Base-by-base conservation (phyloP, 2,113 vertebrate genomes). In the Hiodon alosoides region DNA sequence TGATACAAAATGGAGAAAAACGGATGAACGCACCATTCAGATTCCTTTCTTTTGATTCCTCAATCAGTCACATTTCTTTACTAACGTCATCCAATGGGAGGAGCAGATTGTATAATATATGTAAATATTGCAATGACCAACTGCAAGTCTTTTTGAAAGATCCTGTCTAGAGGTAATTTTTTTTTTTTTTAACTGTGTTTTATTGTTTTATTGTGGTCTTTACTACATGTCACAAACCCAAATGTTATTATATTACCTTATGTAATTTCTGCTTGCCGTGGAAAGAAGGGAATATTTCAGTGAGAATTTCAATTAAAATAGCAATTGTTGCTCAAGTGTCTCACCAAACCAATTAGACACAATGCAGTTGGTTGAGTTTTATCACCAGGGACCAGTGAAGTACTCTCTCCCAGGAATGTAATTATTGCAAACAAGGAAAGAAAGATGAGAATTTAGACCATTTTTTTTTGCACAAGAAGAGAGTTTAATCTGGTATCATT, bases 331-430 rank as follows among this genome's bases (percentile, higher is more conserved):
- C 57, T 47, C n/a, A 9, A 62, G 59, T 53, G 48, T 59, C 14
- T 72, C 71, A 67, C 48, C 57, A 53, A 72, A 52, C 71, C 59
- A 62, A 72, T 72, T 72, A 72, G 17, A 7, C 48, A 46, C 71
- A 31, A 72, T 48, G 59, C 47, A 17, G 58, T 48, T 62, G 59
- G 71, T 59, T 62, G 48, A 8, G 46, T 61, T 62, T 59, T 72
- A 72, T 62, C 59, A 50, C 57, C 48, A 52, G 59, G 13, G 52
- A n/a, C 59, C 57, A 50, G 57, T 58, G 54, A 72, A 61, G 58
- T 46, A 13, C 59, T n/a, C 71, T 72, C 71, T 7, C 59, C n/a
- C 4, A 50, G 70, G 70, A 14, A 46, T 57, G 48, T 71, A 59
- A 71, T 71, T 71, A 71, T 2, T 7, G 70, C 13, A 57, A 71